Conservation (phyloP, 2,113 vertebrate species). For the Elgaria multicarinata region DNA sequence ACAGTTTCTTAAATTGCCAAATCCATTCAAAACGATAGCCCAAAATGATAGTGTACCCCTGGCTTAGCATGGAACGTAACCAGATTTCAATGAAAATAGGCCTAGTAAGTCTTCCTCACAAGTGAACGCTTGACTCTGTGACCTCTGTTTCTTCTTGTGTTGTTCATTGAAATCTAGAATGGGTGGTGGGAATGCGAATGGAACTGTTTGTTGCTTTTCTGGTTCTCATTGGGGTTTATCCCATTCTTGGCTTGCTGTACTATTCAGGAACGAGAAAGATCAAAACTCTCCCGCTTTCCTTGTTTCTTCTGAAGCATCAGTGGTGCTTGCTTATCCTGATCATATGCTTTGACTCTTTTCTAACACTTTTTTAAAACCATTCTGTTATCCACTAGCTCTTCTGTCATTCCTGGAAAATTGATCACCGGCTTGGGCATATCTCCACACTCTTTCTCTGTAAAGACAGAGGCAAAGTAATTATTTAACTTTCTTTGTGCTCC, state of each 20-base stretch:
- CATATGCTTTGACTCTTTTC: conserved; percentile 64
- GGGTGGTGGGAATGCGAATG: not conserved
- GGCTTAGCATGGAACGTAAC: conserved; percentile 50
- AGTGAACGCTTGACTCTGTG: conserved; percentile 55
- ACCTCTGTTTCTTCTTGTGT: conserved; percentile 59
- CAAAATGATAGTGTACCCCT: too few species aligned
- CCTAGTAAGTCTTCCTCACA: conserved; percentile 49
- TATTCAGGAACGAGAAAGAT: conserved; percentile 30
- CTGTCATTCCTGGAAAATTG: conserved; percentile 77
- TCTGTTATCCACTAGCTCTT: conserved; percentile 77
- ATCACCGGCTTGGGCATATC: conserved; percentile 80
- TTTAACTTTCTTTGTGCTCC: conserved; percentile 61
- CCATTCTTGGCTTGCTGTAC: not conserved
- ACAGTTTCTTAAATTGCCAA: too few species aligned
- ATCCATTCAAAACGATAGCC: too few species aligned
- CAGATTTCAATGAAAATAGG: not conserved
- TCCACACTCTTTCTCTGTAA: conserved; percentile 81
- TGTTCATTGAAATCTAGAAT: conserved; percentile 17
- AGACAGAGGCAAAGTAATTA: conserved; percentile 76
- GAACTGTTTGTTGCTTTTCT: conserved; percentile 48
- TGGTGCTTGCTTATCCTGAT: conserved; percentile 69
- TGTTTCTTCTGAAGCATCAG: conserved; percentile 45
- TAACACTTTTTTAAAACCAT: conserved; percentile 57
- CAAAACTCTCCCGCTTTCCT: conserved; percentile 44
- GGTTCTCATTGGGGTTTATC: conserved; percentile 51